Percentiles rank a stretch among this genome's conserved stretches.
phyloP scores from a whole-genome alignment of 2,888 invertebrate genomes.

The Thymelicus sylvestris region DNA sequence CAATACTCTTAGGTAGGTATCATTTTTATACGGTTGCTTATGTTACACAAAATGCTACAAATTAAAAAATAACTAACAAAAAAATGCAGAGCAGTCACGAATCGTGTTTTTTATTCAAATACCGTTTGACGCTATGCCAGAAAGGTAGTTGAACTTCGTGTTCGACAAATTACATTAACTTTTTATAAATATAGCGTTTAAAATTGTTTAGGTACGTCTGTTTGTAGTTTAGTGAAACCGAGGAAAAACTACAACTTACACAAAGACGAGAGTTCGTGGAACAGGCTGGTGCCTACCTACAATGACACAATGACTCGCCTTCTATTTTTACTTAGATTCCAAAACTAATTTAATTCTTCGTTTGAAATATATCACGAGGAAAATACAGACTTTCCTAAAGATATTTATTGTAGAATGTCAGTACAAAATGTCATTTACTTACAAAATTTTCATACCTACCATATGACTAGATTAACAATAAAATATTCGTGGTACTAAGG shows the following conservation, averaged over 20 bases:
- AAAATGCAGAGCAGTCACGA: constrained; percentile 56
- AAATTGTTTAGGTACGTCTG: constrained; percentile 24
- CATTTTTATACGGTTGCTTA: not conserved
- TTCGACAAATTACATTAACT: constrained; percentile 38
- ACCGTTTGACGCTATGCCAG: constrained; percentile 52
- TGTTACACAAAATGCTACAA: constrained; percentile 29
- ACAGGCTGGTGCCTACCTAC: not conserved
- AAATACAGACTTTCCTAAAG: not conserved
- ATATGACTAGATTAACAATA: no score
- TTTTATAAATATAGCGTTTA: constrained; percentile 31
- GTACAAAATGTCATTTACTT: no score
- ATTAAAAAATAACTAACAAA: constrained; percentile 51
- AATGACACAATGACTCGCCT: not conserved
- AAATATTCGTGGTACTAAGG: no score
- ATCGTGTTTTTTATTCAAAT: constrained; percentile 50
- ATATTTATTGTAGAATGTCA: no score
- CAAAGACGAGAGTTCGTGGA: constrained; percentile 11
- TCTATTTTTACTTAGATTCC: not conserved
- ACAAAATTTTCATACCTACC: no score
- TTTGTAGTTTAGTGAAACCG: constrained; percentile 16
- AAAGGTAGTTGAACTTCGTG: constrained; percentile 53
- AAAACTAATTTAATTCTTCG: constrained; percentile 6
- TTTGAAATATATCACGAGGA: not conserved
- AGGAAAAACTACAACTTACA: constrained; percentile 26
- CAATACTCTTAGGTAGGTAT: not conserved